Conservation (phyloP, 2,888 invertebrate genomes). For the Patella ulyssiponensis region DNA sequence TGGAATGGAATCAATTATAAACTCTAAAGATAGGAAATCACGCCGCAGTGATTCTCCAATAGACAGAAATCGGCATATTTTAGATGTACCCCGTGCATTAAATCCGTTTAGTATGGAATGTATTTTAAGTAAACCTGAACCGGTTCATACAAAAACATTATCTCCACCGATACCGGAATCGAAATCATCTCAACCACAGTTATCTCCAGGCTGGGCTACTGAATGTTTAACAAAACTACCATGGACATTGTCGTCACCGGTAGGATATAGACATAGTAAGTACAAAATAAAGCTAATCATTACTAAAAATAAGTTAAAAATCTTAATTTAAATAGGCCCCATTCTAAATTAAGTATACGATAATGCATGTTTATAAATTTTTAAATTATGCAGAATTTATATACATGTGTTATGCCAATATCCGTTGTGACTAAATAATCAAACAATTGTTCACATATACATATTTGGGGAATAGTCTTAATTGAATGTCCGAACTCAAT, state of each 20-base stretch:
- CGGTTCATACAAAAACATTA: constrained; percentile 16
- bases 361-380: constrained; percentile 3
- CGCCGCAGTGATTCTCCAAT: neutral
- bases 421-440: no score
- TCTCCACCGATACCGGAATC: constrained; percentile 16
- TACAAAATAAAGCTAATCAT: neutral
- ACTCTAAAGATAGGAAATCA: constrained; percentile 3
- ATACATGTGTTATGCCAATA: no score
- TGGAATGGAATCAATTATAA: constrained; percentile 26
- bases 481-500: no score
- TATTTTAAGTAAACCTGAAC: constrained; percentile 17
- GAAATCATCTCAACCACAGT: neutral
- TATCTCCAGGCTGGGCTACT: constrained; percentile 15
- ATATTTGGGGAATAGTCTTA: no score
- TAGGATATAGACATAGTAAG: constrained; percentile 13
- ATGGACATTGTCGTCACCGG: constrained; percentile 18
- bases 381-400: neutral
- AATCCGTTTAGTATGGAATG: constrained; percentile 28
- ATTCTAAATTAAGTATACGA: neutral
- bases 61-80: neutral
- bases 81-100: neutral
- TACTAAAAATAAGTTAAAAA: neutral
- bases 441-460: no score
- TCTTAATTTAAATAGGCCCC: neutral
- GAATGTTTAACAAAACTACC: constrained; percentile 22